Conservation (phyloP, 2,113 vertebrate species). For the Emberiza fucata region DNA sequence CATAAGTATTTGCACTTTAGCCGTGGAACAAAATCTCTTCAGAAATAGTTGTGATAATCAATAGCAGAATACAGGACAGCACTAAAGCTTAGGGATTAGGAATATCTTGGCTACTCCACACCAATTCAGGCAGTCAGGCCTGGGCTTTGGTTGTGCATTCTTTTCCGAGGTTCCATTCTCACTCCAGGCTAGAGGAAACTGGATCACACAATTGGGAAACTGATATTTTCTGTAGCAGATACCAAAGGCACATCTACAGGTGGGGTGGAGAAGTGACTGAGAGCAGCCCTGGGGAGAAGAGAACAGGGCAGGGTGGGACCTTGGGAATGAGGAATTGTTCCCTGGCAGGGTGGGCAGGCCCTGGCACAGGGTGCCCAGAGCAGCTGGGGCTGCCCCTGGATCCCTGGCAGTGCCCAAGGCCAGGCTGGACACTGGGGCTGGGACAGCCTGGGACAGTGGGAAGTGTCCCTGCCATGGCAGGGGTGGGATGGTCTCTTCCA, state of each 20-base stretch:
- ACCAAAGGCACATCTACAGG: neutral
- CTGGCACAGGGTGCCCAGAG: neutral
- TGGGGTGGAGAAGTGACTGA: neutral
- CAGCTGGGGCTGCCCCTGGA: neutral
- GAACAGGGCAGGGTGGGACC: accelerated
- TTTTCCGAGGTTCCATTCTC: neutral
- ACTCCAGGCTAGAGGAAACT: neutral
- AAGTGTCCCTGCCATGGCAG: neutral
- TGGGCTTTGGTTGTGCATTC: neutral
- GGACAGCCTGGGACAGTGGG: neutral
- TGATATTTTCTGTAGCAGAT: neutral
- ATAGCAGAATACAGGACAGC: neutral
- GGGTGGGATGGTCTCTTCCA: accelerated
- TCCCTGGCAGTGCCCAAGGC: neutral
- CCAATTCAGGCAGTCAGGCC: neutral
- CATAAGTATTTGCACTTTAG: neutral
- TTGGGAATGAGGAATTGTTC: neutral
- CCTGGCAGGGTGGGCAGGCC: neutral
- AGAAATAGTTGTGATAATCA: neutral
- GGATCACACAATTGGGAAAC: neutral
- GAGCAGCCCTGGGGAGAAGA: neutral
- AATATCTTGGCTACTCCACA: neutral
- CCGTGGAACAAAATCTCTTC: neutral
- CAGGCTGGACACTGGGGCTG: neutral
- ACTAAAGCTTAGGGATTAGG: neutral